These are phyloP conservation scores for Heliocidaris tuberculata DNA, from an alignment of 35 echinoderm and acorn worm species.

Conservation along the genomic window DNA sequence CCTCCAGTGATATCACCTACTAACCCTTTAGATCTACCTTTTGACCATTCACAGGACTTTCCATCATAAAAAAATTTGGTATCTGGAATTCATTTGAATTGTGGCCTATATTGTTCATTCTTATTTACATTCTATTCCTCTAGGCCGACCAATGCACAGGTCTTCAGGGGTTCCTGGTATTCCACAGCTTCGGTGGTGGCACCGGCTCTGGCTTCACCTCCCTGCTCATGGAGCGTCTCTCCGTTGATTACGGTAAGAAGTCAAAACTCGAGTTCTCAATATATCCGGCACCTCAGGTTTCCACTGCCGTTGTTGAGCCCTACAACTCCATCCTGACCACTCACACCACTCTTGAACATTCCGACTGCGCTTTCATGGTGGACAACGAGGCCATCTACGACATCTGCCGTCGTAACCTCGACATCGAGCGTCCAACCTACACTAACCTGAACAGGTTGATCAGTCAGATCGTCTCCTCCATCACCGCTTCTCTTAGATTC, in stretches of 20 bases:
- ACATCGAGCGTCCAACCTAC: constrained; percentile 79
- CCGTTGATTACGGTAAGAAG: constrained; percentile 77
- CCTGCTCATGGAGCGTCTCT: constrained; percentile 87
- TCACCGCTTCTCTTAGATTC: constrained; percentile 52
- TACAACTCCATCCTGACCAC: constrained; percentile 86
- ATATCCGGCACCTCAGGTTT: constrained; percentile 80
- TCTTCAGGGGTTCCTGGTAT: constrained; percentile 84
- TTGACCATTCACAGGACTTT: no score
- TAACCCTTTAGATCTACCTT: no score
- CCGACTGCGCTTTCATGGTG: constrained; percentile 89
- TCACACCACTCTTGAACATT: constrained; percentile 79
- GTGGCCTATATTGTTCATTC: no score
- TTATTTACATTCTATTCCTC: neutral
- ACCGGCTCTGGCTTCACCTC: constrained; percentile 87
- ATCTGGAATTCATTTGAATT: no score
- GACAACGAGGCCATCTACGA: constrained; percentile 90
- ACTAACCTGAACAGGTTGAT: constrained; percentile 47
- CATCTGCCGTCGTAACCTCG: constrained; percentile 77
- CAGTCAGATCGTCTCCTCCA: neutral
- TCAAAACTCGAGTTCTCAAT: constrained; percentile 87
- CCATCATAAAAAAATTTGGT: no score
- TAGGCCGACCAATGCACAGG: constrained; percentile 71
- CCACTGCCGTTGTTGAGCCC: constrained; percentile 82
- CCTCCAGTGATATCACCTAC: no score
- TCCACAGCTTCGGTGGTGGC: constrained; percentile 90